Evolutionary conservation across 2,113 vertebrate species (phyloP), one percentile per base, ranked within the genome.

Genomic region (Chaetops frenatus): DNA sequence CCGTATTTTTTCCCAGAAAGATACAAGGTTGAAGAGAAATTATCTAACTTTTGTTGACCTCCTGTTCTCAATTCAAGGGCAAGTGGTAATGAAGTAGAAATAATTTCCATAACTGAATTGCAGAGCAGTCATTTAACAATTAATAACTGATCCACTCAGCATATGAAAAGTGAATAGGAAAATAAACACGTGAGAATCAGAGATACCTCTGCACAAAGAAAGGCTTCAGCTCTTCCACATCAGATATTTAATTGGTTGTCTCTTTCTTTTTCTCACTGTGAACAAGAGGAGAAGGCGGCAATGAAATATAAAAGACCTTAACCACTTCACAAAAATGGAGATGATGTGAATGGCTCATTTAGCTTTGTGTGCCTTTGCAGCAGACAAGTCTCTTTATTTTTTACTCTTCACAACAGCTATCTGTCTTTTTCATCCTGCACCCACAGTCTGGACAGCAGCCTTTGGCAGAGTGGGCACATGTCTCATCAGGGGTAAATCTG

Each of bases 61-160:
- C 73, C 62, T 3, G 1, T 64, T 88, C 58, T 65, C 73, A 33
- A 54, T 31, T 66, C 79, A 95, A 95, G 93, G 91, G 61, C 78
- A 79, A 95, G 80, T 44, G 45, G 57, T 47, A 64, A 70, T 65
- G 69, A 93, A 65, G 72, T 35, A 89, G 60, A 85, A 95, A 82
- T 89, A 1, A 93, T 90, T 90, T 95, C 85, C 85, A 77, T 73
- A 96, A 73, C 81, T 73, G 85, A 93, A 70, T 22, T 74, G 74
- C 81, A 86, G 64, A 94, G 85, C 71, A 92, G 84, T 48, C 51
- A 70, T 82, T 95, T 92, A 91, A 95, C 95, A 92, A 95, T 92
- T 95, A 91, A 67, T 20, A 82, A 73, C 72, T 12, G 38, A 93
- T 71, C 85, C 1, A 18, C 90, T 77, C 3, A 2, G 90, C 47